A percentile compares a stretch with the other conserved stretches of the same genome.
These are phyloP conservation scores for Halichoerus grypus DNA, from an alignment of 2,113 vertebrate genomes.

Conservation along the genomic window DNA sequence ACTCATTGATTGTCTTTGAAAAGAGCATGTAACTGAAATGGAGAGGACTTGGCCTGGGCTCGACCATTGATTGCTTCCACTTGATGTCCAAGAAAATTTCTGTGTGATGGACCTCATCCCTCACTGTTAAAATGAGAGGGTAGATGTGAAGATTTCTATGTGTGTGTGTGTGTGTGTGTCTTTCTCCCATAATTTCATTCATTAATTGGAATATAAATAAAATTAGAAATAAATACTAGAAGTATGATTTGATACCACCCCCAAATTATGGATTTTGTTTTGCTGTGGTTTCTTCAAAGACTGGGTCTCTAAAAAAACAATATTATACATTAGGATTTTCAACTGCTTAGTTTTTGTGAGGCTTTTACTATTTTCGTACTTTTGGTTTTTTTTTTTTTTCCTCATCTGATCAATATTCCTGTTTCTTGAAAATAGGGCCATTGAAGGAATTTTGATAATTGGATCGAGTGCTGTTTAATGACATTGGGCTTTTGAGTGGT, in stretches of 20 bases:
- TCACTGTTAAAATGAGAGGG: not conserved
- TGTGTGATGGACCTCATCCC: not conserved
- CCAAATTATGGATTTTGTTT: not conserved
- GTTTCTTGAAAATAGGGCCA: not conserved
- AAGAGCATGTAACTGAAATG: not conserved
- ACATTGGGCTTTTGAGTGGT: not conserved
- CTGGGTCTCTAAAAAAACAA: not conserved
- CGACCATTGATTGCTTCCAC: not conserved
- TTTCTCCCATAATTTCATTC: not conserved
- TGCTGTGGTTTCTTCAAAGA: slow-evolving; percentile 2
- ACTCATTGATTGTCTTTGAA: not conserved
- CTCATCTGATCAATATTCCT: slow-evolving; percentile 12
- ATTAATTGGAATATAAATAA: not conserved
- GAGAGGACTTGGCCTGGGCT: not conserved
- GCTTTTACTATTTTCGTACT: not conserved
- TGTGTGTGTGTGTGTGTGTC: not conserved
- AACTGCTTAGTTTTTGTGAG: not conserved
- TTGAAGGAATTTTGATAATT: not conserved
- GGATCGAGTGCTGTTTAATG: not conserved
- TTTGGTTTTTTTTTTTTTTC: not conserved
- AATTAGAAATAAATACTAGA: not conserved
- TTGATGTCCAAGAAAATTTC: not conserved
- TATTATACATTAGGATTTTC: not conserved
- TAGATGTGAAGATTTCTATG: not conserved
- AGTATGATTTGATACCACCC: not conserved